Evolutionary conservation across 35 echinoderm and acorn worm genomes (phyloP).

Genomic region (Ophioderma brevispina): DNA sequence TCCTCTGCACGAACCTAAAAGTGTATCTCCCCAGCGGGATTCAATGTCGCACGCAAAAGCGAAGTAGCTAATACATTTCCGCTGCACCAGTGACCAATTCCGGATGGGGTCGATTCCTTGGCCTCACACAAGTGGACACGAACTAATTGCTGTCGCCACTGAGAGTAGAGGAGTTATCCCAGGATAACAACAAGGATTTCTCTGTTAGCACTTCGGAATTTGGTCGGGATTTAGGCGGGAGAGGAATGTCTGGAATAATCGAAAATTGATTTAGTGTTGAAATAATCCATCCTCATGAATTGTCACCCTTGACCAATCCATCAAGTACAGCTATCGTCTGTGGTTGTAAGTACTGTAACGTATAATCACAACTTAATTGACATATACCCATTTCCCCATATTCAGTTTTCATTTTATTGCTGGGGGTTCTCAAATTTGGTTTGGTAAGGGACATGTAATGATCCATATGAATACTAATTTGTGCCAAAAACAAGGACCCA

Average conservation of each 20-base stretch:
- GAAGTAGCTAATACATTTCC: constrained; percentile 63
- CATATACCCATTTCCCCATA: no score
- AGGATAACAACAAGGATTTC: constrained; percentile 60
- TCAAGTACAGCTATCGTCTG: no score
- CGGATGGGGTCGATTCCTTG: constrained; percentile 39
- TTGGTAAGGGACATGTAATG: no score
- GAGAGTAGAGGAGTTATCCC: constrained; percentile 39
- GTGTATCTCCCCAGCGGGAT: constrained; percentile 50
- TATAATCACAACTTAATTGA: no score
- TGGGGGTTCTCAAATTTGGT: no score
- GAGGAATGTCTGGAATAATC: constrained; percentile 15
- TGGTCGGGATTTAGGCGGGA: constrained; percentile 12
- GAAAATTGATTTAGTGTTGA: no score
- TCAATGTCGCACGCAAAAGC: constrained; percentile 50
- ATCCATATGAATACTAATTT: no score
- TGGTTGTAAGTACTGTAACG: no score
- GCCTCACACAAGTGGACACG: constrained; percentile 78
- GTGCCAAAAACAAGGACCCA: no score
- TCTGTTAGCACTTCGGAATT: background rate
- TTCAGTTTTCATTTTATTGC: no score
- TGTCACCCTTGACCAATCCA: no score
- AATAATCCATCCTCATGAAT: no score
- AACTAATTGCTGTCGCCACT: background rate
- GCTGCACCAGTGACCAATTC: constrained; percentile 70
- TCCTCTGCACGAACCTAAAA: constrained; percentile 81